Percentiles rank a stretch among this genome's conserved stretches.
These are phyloP conservation scores for Hyla sarda DNA, from an alignment of 2,113 vertebrate species.

Conservation along the genomic window DNA sequence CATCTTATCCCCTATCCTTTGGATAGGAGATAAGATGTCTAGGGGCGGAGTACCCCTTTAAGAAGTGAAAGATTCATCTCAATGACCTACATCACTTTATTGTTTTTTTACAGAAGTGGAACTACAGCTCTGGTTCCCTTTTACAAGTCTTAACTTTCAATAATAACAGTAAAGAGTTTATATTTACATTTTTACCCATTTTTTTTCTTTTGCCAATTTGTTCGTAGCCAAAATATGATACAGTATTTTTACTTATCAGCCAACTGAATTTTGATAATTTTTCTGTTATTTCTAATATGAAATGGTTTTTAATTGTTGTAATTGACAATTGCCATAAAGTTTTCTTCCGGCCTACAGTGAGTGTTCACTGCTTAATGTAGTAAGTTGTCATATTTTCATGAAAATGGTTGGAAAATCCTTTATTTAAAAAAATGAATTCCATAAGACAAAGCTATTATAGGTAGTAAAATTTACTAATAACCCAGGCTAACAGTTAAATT, in stretches of 20 bases:
- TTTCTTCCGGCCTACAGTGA: not conserved
- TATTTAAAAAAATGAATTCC: not conserved
- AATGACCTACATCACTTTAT: not conserved
- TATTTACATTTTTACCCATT: too few relatives aligned
- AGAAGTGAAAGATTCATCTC: not conserved
- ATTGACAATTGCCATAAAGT: not conserved
- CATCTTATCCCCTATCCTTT: too few relatives aligned
- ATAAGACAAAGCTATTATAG: not conserved
- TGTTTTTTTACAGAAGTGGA: too few relatives aligned
- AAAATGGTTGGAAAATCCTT: not conserved
- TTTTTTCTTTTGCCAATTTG: too few relatives aligned
- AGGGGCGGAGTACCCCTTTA: not conserved
- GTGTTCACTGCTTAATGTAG: not conserved
- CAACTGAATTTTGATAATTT: too few relatives aligned
- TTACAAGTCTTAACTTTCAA: too few relatives aligned
- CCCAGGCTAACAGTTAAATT: not conserved
- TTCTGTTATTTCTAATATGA: not conserved
- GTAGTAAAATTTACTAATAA: not conserved
- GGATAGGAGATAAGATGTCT: too few relatives aligned
- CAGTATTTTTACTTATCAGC: not conserved
- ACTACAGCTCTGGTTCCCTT: not conserved
- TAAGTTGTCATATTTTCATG: not conserved
- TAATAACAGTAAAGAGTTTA: too few relatives aligned
- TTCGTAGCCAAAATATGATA: not conserved
- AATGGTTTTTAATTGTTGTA: not conserved